Base-by-base conservation (phyloP, 2,113 vertebrate species). In the Amazona vittata region DNA sequence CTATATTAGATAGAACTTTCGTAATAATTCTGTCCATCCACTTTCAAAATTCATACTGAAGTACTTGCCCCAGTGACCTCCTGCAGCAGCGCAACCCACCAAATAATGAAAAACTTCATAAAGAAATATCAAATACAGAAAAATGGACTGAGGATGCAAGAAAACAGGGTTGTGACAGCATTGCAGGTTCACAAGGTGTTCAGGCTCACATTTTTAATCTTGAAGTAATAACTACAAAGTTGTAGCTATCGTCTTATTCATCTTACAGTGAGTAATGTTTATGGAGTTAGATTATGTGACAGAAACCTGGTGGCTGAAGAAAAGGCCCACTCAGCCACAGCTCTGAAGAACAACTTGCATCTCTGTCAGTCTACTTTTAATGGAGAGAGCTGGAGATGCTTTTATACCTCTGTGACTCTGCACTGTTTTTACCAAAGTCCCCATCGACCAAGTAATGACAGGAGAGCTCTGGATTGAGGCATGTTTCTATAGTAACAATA, bases 401-500 rank as follows among this genome's bases (percentile, higher is more conserved):
- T 69, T 50, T 33, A 11, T 57, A 41, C 24, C 18, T 33, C 14
- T 11, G 1, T 26, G 20, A 33, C 21, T 80, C 68, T 83, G 41
- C 22, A 25, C 37, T 68, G 52, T 69, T 25, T 9, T 57, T 69
- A 52, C n/a, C n/a, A 41, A 14, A 1, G 1, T 44, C 18, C 52
- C 28, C 47, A 65, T 68, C 0, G 1, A 88, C 24, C 35, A 81
- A 46, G 11, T 5, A 71, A 17, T 68, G 60, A 71, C 9, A 43
- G 50, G 35, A 83, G 15, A 88, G 33, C 67, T 94, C 64, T 81
- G 64, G 47, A 82, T 81, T 55, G 81, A 86, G 50, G 31, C 43
- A 78, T 64, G 90, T 95, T 95, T 94, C 83, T 94, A 68, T 78
- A 84, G 83, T 55, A 96, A 94, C 83, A 92, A 35, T 62, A 83